phyloP scores from a whole-genome alignment of 2,113 vertebrate species.

The Australoheros scitulus region DNA sequence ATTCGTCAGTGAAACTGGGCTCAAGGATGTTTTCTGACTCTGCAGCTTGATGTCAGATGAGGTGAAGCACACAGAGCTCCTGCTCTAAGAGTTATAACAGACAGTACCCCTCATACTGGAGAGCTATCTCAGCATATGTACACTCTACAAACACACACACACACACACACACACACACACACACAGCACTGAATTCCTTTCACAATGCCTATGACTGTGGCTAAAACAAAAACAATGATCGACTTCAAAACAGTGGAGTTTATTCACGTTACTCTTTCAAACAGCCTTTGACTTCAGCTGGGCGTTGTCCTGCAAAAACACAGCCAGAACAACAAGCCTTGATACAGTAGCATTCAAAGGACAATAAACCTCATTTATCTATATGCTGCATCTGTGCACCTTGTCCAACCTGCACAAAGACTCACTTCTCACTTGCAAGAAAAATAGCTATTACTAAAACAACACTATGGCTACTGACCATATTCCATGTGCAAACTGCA shows the following conservation, averaged over 20 bases:
- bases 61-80: neutral
- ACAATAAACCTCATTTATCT: conserved; percentile 56
- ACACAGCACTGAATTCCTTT: neutral
- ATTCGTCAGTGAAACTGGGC: neutral
- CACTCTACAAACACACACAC: too few species aligned
- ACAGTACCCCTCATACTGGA: neutral
- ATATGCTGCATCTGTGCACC: conserved; percentile 18
- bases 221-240: conserved; percentile 29
- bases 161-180: too few species aligned
- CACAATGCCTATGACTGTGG: neutral
- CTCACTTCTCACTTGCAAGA: conserved; percentile 12
- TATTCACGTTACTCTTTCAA: conserved; percentile 14
- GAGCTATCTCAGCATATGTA: neutral
- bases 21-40: neutral
- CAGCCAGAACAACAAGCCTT: conserved; percentile 24
- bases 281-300: conserved; percentile 18
- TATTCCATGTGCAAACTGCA: neutral
- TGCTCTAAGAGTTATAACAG: neutral
- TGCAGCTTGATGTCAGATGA: neutral
- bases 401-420: conserved; percentile 11
- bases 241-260: conserved; percentile 1
- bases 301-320: conserved; percentile 45
- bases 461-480: neutral
- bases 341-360: conserved; percentile 2
- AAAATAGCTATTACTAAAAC: neutral